phyloP scores from a whole-genome alignment of 1,140 invertebrate species.

The Eupeodes corollae region DNA sequence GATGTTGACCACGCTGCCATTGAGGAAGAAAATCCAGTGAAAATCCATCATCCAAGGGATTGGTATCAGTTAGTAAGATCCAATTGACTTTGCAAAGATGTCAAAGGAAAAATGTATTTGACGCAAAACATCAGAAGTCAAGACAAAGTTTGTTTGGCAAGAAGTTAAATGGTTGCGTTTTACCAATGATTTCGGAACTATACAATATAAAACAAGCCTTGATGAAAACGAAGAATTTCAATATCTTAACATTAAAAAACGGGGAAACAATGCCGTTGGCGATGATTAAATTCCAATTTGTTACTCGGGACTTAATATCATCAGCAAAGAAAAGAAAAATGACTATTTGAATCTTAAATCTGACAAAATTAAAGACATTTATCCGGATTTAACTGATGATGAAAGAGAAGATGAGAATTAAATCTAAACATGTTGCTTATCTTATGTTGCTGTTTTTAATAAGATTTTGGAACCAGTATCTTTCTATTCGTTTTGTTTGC shows the following conservation, averaged over 20 bases:
- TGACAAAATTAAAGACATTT: too few relatives aligned
- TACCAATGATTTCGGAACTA: too few relatives aligned
- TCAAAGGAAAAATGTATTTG: too few relatives aligned
- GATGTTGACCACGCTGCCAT: slow-evolving; percentile 24
- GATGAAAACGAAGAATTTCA: slow-evolving; percentile 1
- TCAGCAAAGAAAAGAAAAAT: slow-evolving; percentile 4
- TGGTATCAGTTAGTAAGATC: slow-evolving; percentile 4
- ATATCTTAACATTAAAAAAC: slow-evolving; percentile 2
- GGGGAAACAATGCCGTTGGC: slow-evolving; percentile 1
- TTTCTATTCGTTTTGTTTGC: too few relatives aligned
- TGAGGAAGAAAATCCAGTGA: slow-evolving; percentile 15
- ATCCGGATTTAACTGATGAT: too few relatives aligned
- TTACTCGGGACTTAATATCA: background rate
- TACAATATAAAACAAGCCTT: too few relatives aligned
- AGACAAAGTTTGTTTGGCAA: slow-evolving; percentile 1
- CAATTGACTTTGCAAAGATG: background rate
- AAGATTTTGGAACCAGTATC: too few relatives aligned
- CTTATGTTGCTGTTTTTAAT: too few relatives aligned
- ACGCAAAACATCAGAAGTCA: background rate
- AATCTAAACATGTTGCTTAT: background rate
- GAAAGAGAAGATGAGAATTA: too few relatives aligned
- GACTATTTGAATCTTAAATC: slow-evolving; percentile 1
- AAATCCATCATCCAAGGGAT: too few relatives aligned
- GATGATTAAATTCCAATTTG: too few relatives aligned
- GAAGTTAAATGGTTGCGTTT: too few relatives aligned